Base-by-base conservation (phyloP, 2,113 vertebrate genomes). In the Symphodus melops region DNA sequence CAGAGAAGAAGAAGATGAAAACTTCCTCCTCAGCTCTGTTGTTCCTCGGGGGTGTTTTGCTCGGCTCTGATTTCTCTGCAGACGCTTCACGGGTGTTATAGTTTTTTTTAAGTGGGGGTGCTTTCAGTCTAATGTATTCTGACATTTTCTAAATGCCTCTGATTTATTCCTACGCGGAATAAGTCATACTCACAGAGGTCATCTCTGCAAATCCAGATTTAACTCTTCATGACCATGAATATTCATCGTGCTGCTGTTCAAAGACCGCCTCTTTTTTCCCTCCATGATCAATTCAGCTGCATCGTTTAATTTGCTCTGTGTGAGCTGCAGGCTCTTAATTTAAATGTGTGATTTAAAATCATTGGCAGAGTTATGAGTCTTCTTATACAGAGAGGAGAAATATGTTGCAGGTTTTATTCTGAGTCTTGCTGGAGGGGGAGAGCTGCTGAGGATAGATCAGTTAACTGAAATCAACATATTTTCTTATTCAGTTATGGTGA, bases 301-400 rank as follows among this genome's bases (percentile, higher is more conserved):
- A 39, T 68, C 19, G 51, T 51, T 82, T 72, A 39, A 62, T 77
- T 52, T 46, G 25, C 60, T 72, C 5, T 0, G 25, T 12, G 33
- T 11, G 56, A 54, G 79, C 72, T 76, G 60, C 49, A 68, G 73
- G 81, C 75, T 72, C 57, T 36, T 72, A 1, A 76, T 84, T 84
- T 62, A 80, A 64, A 86, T 81, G 59, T 11, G 28, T 74, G 41
- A 66, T 83, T 79, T 59, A 76, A 81, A 79, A 86, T 68, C 66
- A 84, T 20, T n/a, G 51, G 23, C 59, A 20, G 54, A 65, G 75
- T 70, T 82, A 75, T 78, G 74, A 69, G 54, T 59, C 69, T 48
- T 72, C 49, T 41, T 70, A 23, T 70, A 46, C 44, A 19, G 67
- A 11, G 20, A 20, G 49, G 25, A 56, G 19, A 25, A 41, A 55